Evolutionary conservation across 2,888 invertebrate genomes (phyloP).

Genomic region (Incurvaria masculella): DNA sequence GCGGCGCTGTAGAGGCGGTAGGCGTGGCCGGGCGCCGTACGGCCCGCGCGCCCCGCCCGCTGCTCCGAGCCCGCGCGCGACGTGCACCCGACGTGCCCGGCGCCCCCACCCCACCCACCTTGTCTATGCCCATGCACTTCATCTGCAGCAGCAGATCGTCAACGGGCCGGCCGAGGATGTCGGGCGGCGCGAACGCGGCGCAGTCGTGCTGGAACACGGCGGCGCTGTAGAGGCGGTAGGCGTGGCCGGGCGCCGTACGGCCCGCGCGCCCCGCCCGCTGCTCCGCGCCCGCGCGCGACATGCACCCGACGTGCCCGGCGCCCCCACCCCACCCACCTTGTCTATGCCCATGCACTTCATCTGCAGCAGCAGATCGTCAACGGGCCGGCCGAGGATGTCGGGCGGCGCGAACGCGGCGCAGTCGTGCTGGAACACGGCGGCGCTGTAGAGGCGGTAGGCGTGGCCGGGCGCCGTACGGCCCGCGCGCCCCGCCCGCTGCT

Average conservation of each 20-base stretch:
- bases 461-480: constrained; percentile 90
- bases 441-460: constrained; percentile 85
- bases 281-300: constrained; percentile 92
- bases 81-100: constrained; percentile 84
- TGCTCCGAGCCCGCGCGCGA: constrained; percentile 96
- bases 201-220: constrained; percentile 92
- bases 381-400: constrained; percentile 88
- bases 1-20: constrained; percentile 89
- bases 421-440: constrained; percentile 89
- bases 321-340: constrained; percentile 78
- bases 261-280: constrained; percentile 95
- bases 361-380: constrained; percentile 91
- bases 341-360: constrained; percentile 96
- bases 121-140: constrained; percentile 93
- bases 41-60: constrained; percentile 89
- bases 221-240: constrained; percentile 85
- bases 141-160: constrained; percentile 94
- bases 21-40: constrained; percentile 88
- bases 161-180: constrained; percentile 87
- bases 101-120: constrained; percentile 77
- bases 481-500: constrained; percentile 91
- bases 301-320: constrained; percentile 84
- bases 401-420: constrained; percentile 79
- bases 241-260: constrained; percentile 86
- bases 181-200: constrained; percentile 75